A percentile compares a stretch with the other conserved stretches of the same genome.
These are phyloP conservation scores for Amphipoea oculea DNA, from an alignment of 2,888 invertebrate species.

Conservation along the genomic window DNA sequence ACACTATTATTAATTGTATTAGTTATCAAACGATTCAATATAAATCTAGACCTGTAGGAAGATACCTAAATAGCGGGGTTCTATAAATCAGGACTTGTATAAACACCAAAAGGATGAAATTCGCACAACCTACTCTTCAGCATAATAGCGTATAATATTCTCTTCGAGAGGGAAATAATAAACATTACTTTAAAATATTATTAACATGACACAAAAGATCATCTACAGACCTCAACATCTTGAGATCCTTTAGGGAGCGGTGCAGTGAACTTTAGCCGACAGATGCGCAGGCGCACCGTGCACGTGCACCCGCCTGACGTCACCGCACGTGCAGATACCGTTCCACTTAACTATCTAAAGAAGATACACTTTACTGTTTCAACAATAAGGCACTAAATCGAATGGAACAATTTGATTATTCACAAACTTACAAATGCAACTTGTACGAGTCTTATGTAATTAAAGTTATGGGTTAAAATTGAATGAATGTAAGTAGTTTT, in stretches of 20 bases:
- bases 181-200: conserved; percentile 50
- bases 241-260: conserved; percentile 71
- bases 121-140: background rate
- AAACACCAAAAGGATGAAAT: background rate
- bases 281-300: conserved; percentile 73
- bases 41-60: background rate
- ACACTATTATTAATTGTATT: background rate
- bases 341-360: conserved; percentile 5
- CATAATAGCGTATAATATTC: background rate
- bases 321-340: conserved; percentile 70
- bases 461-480: conserved; percentile 29
- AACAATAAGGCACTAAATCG: conserved; percentile 33
- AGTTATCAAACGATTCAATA: too few relatives aligned
- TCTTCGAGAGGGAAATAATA: conserved; percentile 9
- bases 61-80: background rate
- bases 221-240: conserved; percentile 64
- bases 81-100: background rate
- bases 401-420: conserved; percentile 6
- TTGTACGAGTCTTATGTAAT: background rate
- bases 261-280: conserved; percentile 78
- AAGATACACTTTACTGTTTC: conserved; percentile 5
- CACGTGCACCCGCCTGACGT: conserved; percentile 74
- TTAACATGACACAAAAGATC: conserved; percentile 47
- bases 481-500: conserved; percentile 1
- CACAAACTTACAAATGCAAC: conserved; percentile 16